Evolutionary conservation across 37 sponge, comb jelly and placozoan species (phyloP).

Genomic region (Halichondria panicea): DNA sequence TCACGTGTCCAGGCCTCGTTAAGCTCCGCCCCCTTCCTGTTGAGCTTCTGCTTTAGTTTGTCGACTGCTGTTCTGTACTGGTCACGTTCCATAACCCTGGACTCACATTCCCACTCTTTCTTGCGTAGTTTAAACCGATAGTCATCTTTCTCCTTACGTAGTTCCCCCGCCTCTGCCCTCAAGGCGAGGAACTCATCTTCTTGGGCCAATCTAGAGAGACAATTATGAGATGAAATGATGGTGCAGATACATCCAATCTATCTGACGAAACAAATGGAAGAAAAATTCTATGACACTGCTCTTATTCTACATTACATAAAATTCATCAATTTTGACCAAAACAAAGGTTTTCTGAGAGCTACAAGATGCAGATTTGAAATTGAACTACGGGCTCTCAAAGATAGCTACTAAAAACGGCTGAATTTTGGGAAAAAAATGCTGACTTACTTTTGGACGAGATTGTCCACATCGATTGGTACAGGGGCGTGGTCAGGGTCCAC

Average conservation of each 20-base stretch:
- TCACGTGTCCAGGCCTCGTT: conserved; percentile 36
- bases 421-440: no score
- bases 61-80: conserved; percentile 23
- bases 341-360: no score
- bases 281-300: no score
- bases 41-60: conserved; percentile 37
- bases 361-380: no score
- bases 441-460: conserved; percentile 67
- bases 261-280: no score
- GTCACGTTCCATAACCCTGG: conserved; percentile 50
- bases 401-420: no score
- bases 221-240: not conserved
- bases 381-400: no score
- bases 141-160: conserved; percentile 55
- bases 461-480: conserved; percentile 56
- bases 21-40: conserved; percentile 39
- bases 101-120: conserved; percentile 78
- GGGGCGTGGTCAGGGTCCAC: conserved; percentile 69
- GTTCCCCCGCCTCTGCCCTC: conserved; percentile 34
- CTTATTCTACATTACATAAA: no score
- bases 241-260: no score
- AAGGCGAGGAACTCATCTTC: conserved; percentile 58
- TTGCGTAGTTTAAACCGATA: conserved; percentile 43
- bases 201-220: conserved; percentile 28
- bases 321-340: no score